Percentiles rank a stretch among this genome's conserved stretches.
These are phyloP conservation scores for Epicauta chinensis DNA, from an alignment of 1,140 invertebrate genomes.

Conservation along the genomic window DNA sequence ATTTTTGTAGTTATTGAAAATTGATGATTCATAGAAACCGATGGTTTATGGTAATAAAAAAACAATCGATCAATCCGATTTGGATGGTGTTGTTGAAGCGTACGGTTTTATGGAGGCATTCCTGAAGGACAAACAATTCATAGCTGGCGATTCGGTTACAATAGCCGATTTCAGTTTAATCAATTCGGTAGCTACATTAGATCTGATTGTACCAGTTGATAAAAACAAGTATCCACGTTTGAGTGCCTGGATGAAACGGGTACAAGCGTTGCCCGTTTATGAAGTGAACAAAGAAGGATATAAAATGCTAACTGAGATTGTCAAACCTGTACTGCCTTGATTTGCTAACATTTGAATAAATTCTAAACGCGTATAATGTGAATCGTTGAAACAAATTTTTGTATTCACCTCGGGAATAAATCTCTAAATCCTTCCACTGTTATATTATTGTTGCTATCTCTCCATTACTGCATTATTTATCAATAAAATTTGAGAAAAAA, in stretches of 20 bases:
- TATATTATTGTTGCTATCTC: too few species aligned
- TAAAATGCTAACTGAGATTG: too few species aligned
- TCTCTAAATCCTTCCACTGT: too few species aligned
- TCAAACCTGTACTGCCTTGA: too few species aligned
- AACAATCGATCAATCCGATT: constrained; percentile 3
- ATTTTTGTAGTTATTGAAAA: too few species aligned
- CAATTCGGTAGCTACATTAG: constrained; percentile 11
- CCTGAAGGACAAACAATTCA: constrained; percentile 16
- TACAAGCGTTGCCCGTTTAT: constrained; percentile 16
- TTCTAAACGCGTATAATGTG: too few species aligned
- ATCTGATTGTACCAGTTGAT: constrained; percentile 17
- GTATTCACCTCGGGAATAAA: too few species aligned
- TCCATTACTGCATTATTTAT: too few species aligned
- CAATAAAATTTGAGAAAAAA: too few species aligned
- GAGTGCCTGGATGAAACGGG: constrained; percentile 17
- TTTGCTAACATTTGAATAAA: too few species aligned
- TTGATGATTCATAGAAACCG: background rate
- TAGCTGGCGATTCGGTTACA: constrained; percentile 24
- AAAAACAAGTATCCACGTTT: constrained; percentile 21
- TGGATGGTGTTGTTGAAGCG: constrained; percentile 9
- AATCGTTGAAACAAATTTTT: too few species aligned
- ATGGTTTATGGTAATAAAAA: constrained; percentile 4
- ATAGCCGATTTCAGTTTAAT: constrained; percentile 31
- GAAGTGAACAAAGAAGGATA: background rate
- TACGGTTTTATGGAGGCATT: constrained; percentile 26